These are phyloP conservation scores for Thripadectes ignobilis DNA, from an alignment of 2,797 vertebrate genomes.

Conservation along the genomic window DNA sequence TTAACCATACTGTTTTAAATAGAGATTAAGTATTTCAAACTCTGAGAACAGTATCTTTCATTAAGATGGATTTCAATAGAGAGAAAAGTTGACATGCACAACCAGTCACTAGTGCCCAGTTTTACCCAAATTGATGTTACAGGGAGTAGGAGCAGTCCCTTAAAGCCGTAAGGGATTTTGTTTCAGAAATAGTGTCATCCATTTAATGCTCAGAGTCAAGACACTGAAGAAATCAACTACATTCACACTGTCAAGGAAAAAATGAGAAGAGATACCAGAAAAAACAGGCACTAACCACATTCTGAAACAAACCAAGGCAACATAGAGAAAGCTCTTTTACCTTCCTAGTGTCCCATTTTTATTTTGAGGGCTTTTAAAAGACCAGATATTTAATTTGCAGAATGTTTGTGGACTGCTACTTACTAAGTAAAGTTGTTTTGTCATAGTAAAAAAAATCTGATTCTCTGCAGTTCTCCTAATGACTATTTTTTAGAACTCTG, in stretches of 20 bases:
- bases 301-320: neutral
- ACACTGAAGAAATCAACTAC: neutral
- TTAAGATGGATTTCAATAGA: neutral
- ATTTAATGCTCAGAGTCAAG: neutral
- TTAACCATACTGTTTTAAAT: constrained; percentile 4
- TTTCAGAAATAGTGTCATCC: neutral
- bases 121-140: neutral
- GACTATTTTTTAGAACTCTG: neutral
- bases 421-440: neutral
- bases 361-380: neutral
- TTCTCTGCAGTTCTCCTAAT: neutral
- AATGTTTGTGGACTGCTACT: neutral
- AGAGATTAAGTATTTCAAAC: neutral
- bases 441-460: neutral
- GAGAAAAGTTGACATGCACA: neutral
- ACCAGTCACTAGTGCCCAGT: neutral
- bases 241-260: neutral
- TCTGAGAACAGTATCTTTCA: neutral
- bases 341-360: neutral
- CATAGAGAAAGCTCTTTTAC: neutral
- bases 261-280: neutral
- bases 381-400: neutral
- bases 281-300: neutral
- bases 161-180: neutral
- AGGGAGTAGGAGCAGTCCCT: neutral